phyloP scores from a whole-genome alignment of 2,888 invertebrate species.

The Rhamnusium bicolor region DNA sequence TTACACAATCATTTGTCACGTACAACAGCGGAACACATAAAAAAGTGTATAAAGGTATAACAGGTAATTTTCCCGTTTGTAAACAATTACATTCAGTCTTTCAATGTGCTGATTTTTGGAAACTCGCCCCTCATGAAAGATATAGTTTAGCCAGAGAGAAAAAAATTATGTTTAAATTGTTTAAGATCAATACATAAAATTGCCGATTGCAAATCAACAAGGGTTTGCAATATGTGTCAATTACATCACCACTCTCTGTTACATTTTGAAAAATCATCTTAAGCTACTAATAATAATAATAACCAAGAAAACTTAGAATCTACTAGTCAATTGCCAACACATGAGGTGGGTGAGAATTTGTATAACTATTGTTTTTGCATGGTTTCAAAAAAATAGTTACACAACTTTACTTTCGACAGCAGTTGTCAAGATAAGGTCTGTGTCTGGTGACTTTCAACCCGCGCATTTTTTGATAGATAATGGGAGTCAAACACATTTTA shows the following conservation, averaged over 20 bases:
- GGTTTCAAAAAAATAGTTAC: not conserved
- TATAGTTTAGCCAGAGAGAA: not conserved
- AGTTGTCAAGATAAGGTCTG: not conserved
- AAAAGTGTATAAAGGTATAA: too few species aligned
- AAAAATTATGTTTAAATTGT: not conserved
- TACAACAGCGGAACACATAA: not conserved
- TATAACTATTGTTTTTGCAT: not conserved
- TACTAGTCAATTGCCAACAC: too few species aligned
- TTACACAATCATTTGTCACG: not conserved
- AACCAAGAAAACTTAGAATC: too few species aligned
- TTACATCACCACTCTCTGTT: not conserved
- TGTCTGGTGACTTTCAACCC: not conserved
- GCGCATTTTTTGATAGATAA: not conserved
- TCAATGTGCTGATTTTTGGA: not conserved
- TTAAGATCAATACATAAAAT: not conserved
- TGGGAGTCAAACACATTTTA: not conserved
- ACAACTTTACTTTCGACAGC: not conserved
- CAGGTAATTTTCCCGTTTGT: too few species aligned
- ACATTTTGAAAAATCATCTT: not conserved
- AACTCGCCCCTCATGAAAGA: not conserved
- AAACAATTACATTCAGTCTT: too few species aligned
- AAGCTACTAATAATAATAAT: not conserved
- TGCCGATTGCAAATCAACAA: not conserved
- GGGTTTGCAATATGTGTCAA: not conserved
- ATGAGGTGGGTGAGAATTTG: not conserved